Evolutionary conservation across 1,140 invertebrate genomes (phyloP), one percentile per base, ranked within the genome.

Genomic region (Chionoecetes opilio): DNA sequence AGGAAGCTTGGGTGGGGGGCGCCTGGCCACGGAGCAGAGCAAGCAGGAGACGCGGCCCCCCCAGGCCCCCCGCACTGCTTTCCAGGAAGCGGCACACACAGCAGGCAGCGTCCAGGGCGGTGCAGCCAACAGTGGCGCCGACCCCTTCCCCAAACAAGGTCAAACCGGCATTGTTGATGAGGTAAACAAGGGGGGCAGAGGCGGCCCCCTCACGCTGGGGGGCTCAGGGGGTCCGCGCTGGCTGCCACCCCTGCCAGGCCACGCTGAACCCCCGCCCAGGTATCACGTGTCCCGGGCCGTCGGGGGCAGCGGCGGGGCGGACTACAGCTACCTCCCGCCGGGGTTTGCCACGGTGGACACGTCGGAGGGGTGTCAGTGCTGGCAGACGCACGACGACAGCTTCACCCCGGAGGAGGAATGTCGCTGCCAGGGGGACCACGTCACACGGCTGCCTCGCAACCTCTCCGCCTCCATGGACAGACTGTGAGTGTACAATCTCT

Each of bases 401-500:
- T 34, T 84, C 35, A 94, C 11, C 3, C 46, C 0, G 6, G 93
- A 94, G 87, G 53, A 90, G 17, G 93, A 94, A n/a, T 94, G 93
- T 38, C 46, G 93, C 35, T 94, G 93, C 87, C 93, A 90, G 87
- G 93, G 93, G 34, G 37, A 90, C 35, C 86, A 90, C 21, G 17
- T 94, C 34, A 21, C 38, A 8, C 46, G 38, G 32, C 32, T 94
- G 14, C 93, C 93, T 1, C 2, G 17, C 87, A 94, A 94, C 93
- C 87, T 94, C 63, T 82, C 93, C 31, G n/a, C 93, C 53, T 32
- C 89, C 93, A 82, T 94, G 86, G 93, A 94, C 34, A 94, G 93
- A 37, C 34, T 94, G 93, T 94, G 85, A 94, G 93, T 94, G 63
- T 75, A 26, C 41, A 46, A 5, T 5, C 41, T 14, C 41, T 14